A percentile compares a stretch with the other conserved stretches of the same genome.
These are phyloP conservation scores for Antheraea yamamai DNA, from an alignment of 2,888 invertebrate genomes.

Conservation along the genomic window DNA sequence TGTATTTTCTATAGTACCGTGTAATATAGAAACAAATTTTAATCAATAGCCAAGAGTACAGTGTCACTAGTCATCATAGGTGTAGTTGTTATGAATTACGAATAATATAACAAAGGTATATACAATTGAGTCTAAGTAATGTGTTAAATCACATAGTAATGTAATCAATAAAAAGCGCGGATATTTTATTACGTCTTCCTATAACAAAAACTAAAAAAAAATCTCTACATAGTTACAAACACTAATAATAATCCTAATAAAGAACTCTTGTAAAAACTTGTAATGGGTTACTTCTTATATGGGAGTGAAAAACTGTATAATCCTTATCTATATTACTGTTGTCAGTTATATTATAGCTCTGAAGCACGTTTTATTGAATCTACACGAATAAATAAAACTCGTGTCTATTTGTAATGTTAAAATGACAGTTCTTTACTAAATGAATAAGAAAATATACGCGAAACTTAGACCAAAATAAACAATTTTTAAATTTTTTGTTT, in stretches of 20 bases:
- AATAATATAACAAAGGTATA: slow-evolving; percentile 13
- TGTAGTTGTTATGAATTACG: not conserved
- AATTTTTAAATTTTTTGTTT: too few species aligned
- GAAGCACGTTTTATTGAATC: not conserved
- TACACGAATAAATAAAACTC: too few species aligned
- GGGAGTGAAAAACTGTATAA: not conserved
- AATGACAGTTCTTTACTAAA: too few species aligned
- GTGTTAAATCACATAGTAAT: not conserved
- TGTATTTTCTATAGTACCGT: too few species aligned
- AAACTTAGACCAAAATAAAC: too few species aligned
- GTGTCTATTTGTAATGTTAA: too few species aligned
- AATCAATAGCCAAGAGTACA: too few species aligned
- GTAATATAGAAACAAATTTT: too few species aligned
- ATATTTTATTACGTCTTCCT: not conserved
- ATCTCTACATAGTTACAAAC: not conserved
- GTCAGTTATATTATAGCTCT: not conserved
- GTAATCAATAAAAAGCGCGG: not conserved
- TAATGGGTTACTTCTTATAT: not conserved
- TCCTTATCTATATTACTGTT: not conserved
- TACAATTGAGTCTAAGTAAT: not conserved
- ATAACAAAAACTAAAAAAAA: not conserved
- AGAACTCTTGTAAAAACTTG: not conserved
- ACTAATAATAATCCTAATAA: not conserved
- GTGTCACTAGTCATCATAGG: not conserved
- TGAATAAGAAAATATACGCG: too few species aligned